phyloP scores from a whole-genome alignment of 2,888 invertebrate species.

The Glyphotaelius pellucidus region DNA sequence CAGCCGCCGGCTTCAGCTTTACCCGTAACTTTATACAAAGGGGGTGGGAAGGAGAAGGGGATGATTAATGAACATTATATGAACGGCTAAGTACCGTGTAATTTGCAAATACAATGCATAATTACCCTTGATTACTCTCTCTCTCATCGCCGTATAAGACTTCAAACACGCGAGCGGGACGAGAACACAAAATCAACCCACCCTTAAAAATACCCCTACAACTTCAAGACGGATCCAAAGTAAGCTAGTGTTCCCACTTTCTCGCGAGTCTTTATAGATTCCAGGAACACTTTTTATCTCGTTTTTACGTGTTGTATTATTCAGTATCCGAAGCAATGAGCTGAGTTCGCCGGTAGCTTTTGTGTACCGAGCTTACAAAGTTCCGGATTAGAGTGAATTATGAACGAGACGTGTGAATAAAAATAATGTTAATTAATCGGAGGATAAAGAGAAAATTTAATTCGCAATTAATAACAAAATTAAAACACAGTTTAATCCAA shows the following conservation, averaged over 20 bases:
- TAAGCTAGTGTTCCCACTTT: constrained; percentile 42
- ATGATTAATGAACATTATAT: constrained; percentile 84
- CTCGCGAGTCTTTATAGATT: constrained; percentile 10
- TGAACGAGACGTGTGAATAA: constrained; percentile 62
- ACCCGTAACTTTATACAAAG: constrained; percentile 26
- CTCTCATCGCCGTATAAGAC: constrained; percentile 52
- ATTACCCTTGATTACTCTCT: constrained; percentile 74
- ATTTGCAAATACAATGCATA: constrained; percentile 87
- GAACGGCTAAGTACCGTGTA: constrained; percentile 86
- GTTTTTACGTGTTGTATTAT: constrained; percentile 46
- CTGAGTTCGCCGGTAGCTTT: constrained; percentile 52
- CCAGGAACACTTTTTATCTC: constrained; percentile 5
- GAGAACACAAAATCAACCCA: constrained; percentile 45
- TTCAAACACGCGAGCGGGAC: constrained; percentile 57
- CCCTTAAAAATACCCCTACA: constrained; percentile 43
- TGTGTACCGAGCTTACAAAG: constrained; percentile 62
- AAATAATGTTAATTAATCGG: constrained; percentile 64
- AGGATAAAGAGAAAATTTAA: constrained; percentile 56
- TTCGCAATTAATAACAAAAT: constrained; percentile 51
- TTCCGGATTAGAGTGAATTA: constrained; percentile 61
- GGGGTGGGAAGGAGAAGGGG: constrained; percentile 26
- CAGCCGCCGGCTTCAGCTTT: not conserved
- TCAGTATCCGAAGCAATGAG: constrained; percentile 59
- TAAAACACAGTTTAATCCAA: constrained; percentile 32
- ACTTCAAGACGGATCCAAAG: constrained; percentile 35